A percentile compares a stretch with the other conserved stretches of the same genome.
Conservation (phyloP, 2,888 invertebrate genomes). For the Lydus trimaculatus region DNA sequence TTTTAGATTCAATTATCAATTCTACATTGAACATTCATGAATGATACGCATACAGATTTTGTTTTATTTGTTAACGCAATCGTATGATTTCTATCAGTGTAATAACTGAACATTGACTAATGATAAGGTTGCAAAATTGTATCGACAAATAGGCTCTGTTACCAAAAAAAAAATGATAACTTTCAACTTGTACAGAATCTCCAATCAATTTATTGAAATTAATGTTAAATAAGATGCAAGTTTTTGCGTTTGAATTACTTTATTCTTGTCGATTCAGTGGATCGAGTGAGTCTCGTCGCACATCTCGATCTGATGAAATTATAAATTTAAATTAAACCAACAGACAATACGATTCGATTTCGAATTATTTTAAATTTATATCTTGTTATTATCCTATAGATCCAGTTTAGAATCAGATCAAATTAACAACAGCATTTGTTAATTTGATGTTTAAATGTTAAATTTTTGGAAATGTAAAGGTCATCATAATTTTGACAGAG, state of each 20-base stretch:
- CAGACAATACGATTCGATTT: not conserved
- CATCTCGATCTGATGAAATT: not conserved
- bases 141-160: not conserved
- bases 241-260: too few relatives aligned
- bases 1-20: not conserved
- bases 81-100: slow-evolving; percentile 1
- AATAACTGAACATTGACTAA: not conserved
- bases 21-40: not conserved
- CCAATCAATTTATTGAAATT: too few relatives aligned
- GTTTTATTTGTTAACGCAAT: slow-evolving; percentile 4
- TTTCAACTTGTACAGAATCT: not conserved
- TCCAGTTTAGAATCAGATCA: not conserved
- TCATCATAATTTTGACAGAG: not conserved
- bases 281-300: not conserved
- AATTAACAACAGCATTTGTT: not conserved
- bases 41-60: slow-evolving; percentile 1
- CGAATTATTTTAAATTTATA: not conserved
- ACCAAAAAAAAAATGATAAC: not conserved
- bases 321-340: not conserved
- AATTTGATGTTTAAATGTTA: not conserved
- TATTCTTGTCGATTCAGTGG: not conserved
- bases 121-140: not conserved
- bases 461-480: not conserved
- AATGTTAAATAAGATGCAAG: too few relatives aligned
- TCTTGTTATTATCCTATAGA: not conserved